phyloP scores from a whole-genome alignment of 2,888 invertebrate genomes.

The Drosophila atroscutellata region DNA sequence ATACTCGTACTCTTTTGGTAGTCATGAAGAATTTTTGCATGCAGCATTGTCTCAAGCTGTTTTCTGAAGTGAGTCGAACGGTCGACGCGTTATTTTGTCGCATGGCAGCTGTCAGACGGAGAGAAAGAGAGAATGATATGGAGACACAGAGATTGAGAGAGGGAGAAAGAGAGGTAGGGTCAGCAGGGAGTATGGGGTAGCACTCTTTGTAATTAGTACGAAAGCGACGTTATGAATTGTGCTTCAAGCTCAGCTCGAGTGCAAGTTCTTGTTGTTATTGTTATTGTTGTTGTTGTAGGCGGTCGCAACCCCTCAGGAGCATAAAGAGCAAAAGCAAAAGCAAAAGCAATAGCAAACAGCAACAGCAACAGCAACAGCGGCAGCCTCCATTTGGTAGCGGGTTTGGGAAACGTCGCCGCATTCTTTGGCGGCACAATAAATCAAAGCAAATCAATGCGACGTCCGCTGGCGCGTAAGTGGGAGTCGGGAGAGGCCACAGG shows the following conservation, averaged over 20 bases:
- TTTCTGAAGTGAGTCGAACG: slow-evolving; percentile 76
- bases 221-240: slow-evolving; percentile 81
- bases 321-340: slow-evolving; percentile 12
- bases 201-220: slow-evolving; percentile 82
- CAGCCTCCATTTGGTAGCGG: slow-evolving; percentile 19
- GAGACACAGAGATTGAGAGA: slow-evolving; percentile 28
- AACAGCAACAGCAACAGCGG: slow-evolving; percentile 19
- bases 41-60: slow-evolving; percentile 80
- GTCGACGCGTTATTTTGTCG: slow-evolving; percentile 53
- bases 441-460: slow-evolving; percentile 83
- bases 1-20: slow-evolving; percentile 50
- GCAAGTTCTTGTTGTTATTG: slow-evolving; percentile 48
- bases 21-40: slow-evolving; percentile 66
- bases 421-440: slow-evolving; percentile 81
- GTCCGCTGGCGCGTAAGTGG: slow-evolving; percentile 36
- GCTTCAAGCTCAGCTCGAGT: slow-evolving; percentile 76
- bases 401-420: slow-evolving; percentile 56
- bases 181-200: slow-evolving; percentile 32
- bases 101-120: slow-evolving; percentile 61
- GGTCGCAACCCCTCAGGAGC: slow-evolving; percentile 58
- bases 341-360: slow-evolving; percentile 8
- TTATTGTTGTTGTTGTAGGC: slow-evolving; percentile 34
- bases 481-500: not conserved
- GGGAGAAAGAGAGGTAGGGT: slow-evolving; percentile 1
- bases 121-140: slow-evolving; percentile 18